These are phyloP conservation scores for Agonum fuliginosum DNA, from an alignment of 2,888 invertebrate species.

Conservation along the genomic window DNA sequence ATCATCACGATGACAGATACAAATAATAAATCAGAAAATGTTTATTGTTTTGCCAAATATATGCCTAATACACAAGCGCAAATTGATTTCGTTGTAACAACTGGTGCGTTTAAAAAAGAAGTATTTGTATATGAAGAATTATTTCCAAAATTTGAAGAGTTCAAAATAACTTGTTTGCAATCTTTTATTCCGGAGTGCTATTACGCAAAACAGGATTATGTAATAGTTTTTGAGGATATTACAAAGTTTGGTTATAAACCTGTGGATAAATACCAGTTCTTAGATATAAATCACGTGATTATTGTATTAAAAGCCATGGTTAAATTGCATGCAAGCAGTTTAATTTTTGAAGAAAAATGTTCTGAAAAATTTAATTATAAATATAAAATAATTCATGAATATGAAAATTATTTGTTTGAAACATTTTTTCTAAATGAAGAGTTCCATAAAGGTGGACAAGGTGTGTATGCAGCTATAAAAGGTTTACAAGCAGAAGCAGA, in stretches of 20 bases:
- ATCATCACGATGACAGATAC: slow-evolving; percentile 61
- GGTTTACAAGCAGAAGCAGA: slow-evolving; percentile 67
- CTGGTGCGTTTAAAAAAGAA: slow-evolving; percentile 65
- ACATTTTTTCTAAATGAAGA: slow-evolving; percentile 68
- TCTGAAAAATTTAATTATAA: slow-evolving; percentile 55
- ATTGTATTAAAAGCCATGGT: slow-evolving; percentile 68
- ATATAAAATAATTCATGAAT: slow-evolving; percentile 62
- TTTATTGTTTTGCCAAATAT: slow-evolving; percentile 66
- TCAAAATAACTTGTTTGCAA: slow-evolving; percentile 61
- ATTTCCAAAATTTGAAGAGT: slow-evolving; percentile 61
- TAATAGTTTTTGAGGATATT: slow-evolving; percentile 72
- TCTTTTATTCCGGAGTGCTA: slow-evolving; percentile 70
- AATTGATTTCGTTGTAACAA: slow-evolving; percentile 61
- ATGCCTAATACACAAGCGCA: slow-evolving; percentile 62
- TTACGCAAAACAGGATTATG: slow-evolving; percentile 65
- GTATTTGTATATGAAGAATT: slow-evolving; percentile 65
- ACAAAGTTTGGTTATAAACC: slow-evolving; percentile 66
- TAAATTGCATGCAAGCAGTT: slow-evolving; percentile 69
- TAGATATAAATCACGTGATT: slow-evolving; percentile 66
- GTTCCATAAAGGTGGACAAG: slow-evolving; percentile 66
- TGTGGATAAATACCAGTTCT: slow-evolving; percentile 64
- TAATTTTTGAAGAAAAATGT: slow-evolving; percentile 69
- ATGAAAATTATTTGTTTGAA: slow-evolving; percentile 67
- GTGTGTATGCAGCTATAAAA: slow-evolving; percentile 66
- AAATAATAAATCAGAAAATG: slow-evolving; percentile 51